Base-by-base conservation (phyloP, 2,888 invertebrate genomes). In the Tryphoninae sp. region DNA sequence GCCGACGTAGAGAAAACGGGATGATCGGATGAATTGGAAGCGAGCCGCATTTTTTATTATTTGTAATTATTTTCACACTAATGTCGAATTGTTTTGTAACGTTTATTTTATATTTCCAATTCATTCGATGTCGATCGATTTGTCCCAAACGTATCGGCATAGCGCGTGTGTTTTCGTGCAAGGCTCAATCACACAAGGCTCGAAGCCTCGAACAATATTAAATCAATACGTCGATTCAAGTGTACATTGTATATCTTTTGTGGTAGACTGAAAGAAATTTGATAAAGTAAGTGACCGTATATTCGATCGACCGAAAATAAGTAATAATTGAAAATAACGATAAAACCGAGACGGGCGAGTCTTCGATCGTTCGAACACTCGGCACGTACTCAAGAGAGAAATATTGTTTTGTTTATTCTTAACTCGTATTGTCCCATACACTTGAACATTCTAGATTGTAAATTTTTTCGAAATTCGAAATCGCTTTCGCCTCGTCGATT, bases 401-500 rank as follows among this genome's bases (percentile, higher is more conserved):
- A 62, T 22, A 40, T n/a, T 53, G 22, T 55, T 69, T 61, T 78
- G 74, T 64, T 16, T 68, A 68, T 74, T 78, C 45, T 9, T 58
- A 49, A 51, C 42, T 40, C 62, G 23, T 26, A 11, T 40, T 19
- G 51, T 8, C 42, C n/a, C 59, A 71, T 64, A 67, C 45, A 16
- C 19, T 26, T 13, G 40, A 53, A 23, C 51, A 45, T 67, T 81
- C 53, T 64, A 59, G 67, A 74, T 73, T 59, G 62, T 13, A 68
- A 19, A 49, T 8, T 9, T 82, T 79, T 82, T 82, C 65, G 81
- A 78, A 75, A 62, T 61, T 79, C 73, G 49, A 71, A 19, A 19
- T 71, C 64, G 77, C 78, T 78, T 75, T 79, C 81, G 59, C 78
- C 79, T n/a, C 53, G 42, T 72, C 59, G 80, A 83, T 84, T 83